Percentiles rank a stretch among this genome's conserved stretches.
These are phyloP conservation scores for Drosophila testacea DNA, from an alignment of 2,888 invertebrate species.

Conservation along the genomic window DNA sequence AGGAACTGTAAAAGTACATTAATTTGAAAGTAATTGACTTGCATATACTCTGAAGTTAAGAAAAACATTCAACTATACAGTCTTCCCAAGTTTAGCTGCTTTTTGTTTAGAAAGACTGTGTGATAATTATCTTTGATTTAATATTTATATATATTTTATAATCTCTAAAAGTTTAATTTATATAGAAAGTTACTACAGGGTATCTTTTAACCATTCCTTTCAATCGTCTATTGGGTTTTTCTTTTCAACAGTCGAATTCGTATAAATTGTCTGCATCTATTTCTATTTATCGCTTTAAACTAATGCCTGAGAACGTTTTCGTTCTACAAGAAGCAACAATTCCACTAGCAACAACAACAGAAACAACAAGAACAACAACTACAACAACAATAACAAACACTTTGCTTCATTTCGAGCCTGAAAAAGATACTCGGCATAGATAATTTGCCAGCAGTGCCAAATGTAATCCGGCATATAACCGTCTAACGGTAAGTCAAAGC, in stretches of 20 bases:
- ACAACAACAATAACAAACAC: conserved; percentile 35
- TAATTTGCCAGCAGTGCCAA: conserved; percentile 81
- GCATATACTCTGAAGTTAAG: background rate
- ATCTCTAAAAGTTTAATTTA: background rate
- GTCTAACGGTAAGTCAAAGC: conserved; percentile 80
- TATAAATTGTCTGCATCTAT: background rate
- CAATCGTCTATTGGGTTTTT: background rate
- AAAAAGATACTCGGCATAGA: conserved; percentile 70
- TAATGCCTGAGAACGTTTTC: conserved; percentile 36
- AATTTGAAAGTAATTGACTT: background rate
- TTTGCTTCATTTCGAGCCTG: conserved; percentile 47
- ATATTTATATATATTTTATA: too few relatives aligned
- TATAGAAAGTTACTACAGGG: background rate
- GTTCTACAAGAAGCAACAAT: conserved; percentile 10
- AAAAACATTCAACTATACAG: too few relatives aligned
- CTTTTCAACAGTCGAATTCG: background rate
- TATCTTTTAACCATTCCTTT: background rate
- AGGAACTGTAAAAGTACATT: too few relatives aligned
- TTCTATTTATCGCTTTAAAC: conserved; percentile 3
- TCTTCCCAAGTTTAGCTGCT: too few relatives aligned
- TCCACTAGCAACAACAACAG: conserved; percentile 1
- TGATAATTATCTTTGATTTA: too few relatives aligned
- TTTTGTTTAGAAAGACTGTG: too few relatives aligned
- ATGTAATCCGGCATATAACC: conserved; percentile 81
- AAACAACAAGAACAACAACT: background rate